Base-by-base conservation (phyloP, 2,113 vertebrate species). In the Plecotus auritus region DNA sequence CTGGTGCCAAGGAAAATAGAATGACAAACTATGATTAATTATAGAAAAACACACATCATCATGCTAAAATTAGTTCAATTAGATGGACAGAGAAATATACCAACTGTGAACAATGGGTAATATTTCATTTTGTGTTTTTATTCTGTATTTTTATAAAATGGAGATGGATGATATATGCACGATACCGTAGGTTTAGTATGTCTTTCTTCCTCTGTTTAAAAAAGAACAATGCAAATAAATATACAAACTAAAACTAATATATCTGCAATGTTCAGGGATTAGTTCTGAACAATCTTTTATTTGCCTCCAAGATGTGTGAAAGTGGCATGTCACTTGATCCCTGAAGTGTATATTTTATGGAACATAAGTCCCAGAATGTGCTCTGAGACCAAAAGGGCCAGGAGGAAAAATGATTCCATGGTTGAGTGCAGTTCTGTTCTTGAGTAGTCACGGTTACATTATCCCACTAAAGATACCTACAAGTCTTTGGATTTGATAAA, bases 21-120 rank as follows among this genome's bases (percentile, higher is more conserved):
- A 85, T 85, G 49, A 87, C 37, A 88, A 54, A 40, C 26, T 54
- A 85, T 89, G 35, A 96, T 72, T 92, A 76, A 88, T 96, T 90
- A 88, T 59, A 95, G 37, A 85, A 94, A 70, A 96, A 76, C 9
- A 74, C 3, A 32, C 23, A 49, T n/a, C 32, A 16, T 90, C 81
- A 90, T 78, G 92, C 32, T 89, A 83, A 87, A 87, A 90, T 47
- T 76, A 28, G 56, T 88, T 92, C 23, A 93, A 61, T 56, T 91
- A 96, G 77, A 51, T 64, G 64, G 47, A 84, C 16, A 85, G 30
- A 87, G 61, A 92, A 85, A 74, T 85, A 92, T 47, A 45, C 26
- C 45, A 88, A 18, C 35, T 70, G 59, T 87, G 74, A 94, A 59
- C 17, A 81, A 76, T 64, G 72, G 51, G 18, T 42, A 69, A 64